These are phyloP conservation scores for Trigoniulus corallinus DNA, from an alignment of 1,140 invertebrate genomes.

Conservation along the genomic window DNA sequence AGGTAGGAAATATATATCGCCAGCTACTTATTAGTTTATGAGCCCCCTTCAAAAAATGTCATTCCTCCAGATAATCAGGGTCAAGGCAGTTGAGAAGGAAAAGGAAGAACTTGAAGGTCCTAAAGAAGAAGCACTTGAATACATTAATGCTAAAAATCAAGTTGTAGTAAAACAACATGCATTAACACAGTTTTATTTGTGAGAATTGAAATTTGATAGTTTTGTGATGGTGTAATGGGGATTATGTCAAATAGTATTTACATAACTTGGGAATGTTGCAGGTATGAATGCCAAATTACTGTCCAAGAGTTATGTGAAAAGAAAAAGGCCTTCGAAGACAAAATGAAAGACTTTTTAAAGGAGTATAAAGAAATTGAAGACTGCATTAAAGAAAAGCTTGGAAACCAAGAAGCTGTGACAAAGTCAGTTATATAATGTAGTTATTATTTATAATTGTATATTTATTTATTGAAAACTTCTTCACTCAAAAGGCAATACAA, in stretches of 20 bases:
- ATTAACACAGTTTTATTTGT: conserved; percentile 49
- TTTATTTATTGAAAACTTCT: background rate
- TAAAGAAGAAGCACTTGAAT: conserved; percentile 70
- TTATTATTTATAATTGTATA: too few species aligned
- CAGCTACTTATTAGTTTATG: conserved; percentile 1
- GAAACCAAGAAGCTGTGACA: too few species aligned
- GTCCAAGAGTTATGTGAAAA: too few species aligned
- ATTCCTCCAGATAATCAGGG: conserved; percentile 44
- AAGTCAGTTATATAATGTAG: too few species aligned
- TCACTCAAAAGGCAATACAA: conserved; percentile 16
- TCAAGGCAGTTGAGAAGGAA: conserved; percentile 78
- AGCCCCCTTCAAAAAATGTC: background rate
- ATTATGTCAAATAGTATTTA: background rate
- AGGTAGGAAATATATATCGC: conserved; percentile 25
- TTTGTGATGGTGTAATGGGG: background rate
- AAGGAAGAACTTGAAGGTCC: conserved; percentile 67
- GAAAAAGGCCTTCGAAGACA: too few species aligned
- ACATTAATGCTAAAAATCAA: conserved; percentile 60
- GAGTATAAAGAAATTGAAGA: background rate
- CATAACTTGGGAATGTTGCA: too few species aligned
- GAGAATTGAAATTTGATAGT: conserved; percentile 17
- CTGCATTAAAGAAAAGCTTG: background rate
- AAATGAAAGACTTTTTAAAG: background rate
- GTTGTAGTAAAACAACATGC: conserved; percentile 47
- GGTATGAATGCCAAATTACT: too few species aligned